These are phyloP conservation scores for Alligator mississippiensis DNA, from an alignment of 2,113 vertebrate genomes.

Conservation along the genomic window DNA sequence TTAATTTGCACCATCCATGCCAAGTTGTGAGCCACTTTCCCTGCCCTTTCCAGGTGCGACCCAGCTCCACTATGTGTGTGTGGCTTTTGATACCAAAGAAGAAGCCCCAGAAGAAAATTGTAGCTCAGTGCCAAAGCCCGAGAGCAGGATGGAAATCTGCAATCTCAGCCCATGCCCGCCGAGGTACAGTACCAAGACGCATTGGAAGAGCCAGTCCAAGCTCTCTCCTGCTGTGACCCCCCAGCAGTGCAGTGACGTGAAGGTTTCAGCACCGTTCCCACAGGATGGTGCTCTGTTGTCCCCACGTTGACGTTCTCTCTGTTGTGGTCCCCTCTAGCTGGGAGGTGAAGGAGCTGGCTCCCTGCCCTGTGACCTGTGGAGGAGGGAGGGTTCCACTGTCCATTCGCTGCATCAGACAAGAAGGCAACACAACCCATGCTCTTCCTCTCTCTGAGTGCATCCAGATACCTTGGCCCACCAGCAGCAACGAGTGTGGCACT, in stretches of 20 bases:
- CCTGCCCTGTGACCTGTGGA: constrained; percentile 82
- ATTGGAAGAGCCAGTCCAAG: fast-evolving
- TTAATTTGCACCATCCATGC: background rate
- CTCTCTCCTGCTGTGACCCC: background rate
- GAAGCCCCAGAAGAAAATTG: constrained; percentile 83
- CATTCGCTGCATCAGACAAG: constrained; percentile 77
- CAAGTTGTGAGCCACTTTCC: background rate
- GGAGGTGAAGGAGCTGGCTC: constrained; percentile 74
- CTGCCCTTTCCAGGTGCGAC: constrained; percentile 54
- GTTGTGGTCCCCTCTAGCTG: constrained; percentile 70
- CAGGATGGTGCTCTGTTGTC: too few relatives aligned
- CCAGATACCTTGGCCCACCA: constrained; percentile 35
- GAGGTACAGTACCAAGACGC: constrained; percentile 69
- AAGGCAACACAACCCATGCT: background rate
- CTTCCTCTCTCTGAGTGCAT: constrained; percentile 76
- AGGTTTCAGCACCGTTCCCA: background rate
- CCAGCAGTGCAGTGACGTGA: background rate
- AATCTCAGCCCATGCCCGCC: constrained; percentile 81
- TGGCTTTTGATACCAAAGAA: constrained; percentile 82
- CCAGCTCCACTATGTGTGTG: constrained; percentile 81
- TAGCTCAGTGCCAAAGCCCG: constrained; percentile 81
- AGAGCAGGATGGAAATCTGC: constrained; percentile 79
- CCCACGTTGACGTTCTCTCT: fast-evolving
- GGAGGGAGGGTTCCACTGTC: constrained; percentile 73
- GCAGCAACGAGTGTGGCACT: constrained; percentile 71